Base-by-base conservation (phyloP, 92 coral and sea anemone species). In the Actinernus sp. region DNA sequence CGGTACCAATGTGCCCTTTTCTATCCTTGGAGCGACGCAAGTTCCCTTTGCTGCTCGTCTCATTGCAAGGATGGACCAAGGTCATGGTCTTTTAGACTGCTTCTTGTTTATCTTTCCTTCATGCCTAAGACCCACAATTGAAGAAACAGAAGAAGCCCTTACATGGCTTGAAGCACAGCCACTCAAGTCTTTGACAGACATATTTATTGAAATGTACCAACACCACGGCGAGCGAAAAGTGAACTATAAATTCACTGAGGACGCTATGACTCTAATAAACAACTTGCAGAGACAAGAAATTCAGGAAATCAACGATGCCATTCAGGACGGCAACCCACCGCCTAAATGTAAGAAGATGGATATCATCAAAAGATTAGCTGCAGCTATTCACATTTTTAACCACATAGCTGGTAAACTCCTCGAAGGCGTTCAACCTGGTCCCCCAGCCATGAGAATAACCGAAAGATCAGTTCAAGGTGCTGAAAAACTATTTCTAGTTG, bases 21-120 rank as follows among this genome's bases (percentile, higher is more conserved):
- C 63, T 18, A 61, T 76, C 58, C 46, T 62, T 20, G 74, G 69
- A 22, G 63, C 61, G 11, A 76, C 80, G 34, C 74, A 76, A 41
- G 67, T 68, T 47, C 74, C 64, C 4, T 68, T 69, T 69, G 85
- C 86, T 14, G 85, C 90, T 14, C 22, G 67, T 27, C 69, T 77
- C 20, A 70, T 55, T 14, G 28, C 75, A 22, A 26, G 81, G 40
- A 70, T 84, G 76, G 81, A 78, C 58, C 81, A 77, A 58, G 85
- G 85, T 3, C 91, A 77, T 38, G 85, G 85, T 19, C 41, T 84
- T 25, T 72, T 77, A 2, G 81, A 77, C 61, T 49, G 77, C 21
- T 69, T 84, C 57, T 3, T 77, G 24, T 62, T 84, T 26, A 12
- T 72, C 34, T 63, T 70, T 46, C 91, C 81, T 1, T 51, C 68